Evolutionary conservation across 2,888 invertebrate genomes (phyloP), one percentile per base, ranked within the genome.

Genomic region (Hypselothyrea guttata): DNA sequence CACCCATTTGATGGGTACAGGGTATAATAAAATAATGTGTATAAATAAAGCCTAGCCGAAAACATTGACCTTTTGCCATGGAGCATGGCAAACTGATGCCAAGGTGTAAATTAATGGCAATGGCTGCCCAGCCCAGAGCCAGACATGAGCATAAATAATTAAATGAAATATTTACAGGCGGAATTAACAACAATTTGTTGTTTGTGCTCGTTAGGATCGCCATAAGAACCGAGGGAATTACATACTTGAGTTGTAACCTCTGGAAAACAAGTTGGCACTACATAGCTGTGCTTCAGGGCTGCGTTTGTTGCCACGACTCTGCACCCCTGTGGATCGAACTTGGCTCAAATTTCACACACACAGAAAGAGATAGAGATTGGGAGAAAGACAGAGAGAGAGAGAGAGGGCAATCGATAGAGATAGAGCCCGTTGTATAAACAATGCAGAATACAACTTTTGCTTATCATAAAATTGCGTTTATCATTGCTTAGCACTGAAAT

Each of bases 131-230:
- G 56, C 72, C 63, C 46, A 38, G 40, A 16, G 12, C 12, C 15
- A 38, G 34, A 42, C 59, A 53, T 61, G 51, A 74, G 45, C 81
- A 85, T 83, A 78, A 68, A 78, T 85, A 85, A 72, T 77, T 71
- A 79, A 85, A 79, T 63, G 59, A 83, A 86, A 79, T 79, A 85
- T 86, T 79, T 79, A 86, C 78, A 58, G 54, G 69, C 69, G 33
- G 69, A 84, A 85, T 85, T 85, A 85, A 84, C 86, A 86, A 79
- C 79, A 84, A 78, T 84, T 85, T 79, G 86, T 79, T 67, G 84
- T 57, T 48, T 48, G 54, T 48, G 71, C 75, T 78, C 56, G 77
- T 82, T 78, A 65, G 57, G 70, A 68, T 64, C 72, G 38, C 37
- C 44, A 48, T 57, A 52, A 48, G 28, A 40, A 28, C 37, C 16